Conservation (phyloP, 2,888 invertebrate species). For the Lordiphosa andalusiaca region DNA sequence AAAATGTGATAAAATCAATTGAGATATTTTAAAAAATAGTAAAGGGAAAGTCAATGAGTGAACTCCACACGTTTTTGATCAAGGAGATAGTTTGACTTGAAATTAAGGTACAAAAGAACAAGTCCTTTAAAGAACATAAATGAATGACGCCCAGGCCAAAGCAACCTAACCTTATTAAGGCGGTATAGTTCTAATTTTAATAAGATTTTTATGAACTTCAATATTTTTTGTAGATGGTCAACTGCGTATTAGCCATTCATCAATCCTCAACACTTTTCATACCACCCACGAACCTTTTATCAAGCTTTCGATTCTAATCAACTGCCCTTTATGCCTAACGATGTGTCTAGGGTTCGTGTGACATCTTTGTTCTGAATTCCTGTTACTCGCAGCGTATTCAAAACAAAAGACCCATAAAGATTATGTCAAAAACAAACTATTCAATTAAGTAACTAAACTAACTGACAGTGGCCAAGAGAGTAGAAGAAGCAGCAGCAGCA, state of each 20-base stretch:
- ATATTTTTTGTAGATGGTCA: too few species aligned
- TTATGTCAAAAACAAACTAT: conserved; percentile 75
- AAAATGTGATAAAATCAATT: too few species aligned
- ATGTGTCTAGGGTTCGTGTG: conserved; percentile 50
- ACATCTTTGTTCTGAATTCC: conserved; percentile 53
- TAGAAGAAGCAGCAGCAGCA: background rate
- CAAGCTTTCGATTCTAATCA: conserved; percentile 49
- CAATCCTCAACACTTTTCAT: conserved; percentile 25
- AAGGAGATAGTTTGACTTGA: too few species aligned
- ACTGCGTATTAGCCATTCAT: background rate
- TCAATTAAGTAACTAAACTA: conserved; percentile 75
- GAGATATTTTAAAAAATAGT: too few species aligned
- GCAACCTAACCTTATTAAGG: too few species aligned
- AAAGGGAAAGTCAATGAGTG: too few species aligned
- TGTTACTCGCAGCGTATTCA: conserved; percentile 43
- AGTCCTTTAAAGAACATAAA: too few species aligned
- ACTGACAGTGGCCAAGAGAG: conserved; percentile 62
- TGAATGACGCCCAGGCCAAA: too few species aligned
- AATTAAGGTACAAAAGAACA: too few species aligned
- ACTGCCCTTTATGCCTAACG: conserved; percentile 58
- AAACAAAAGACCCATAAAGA: conserved; percentile 75
- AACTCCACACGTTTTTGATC: too few species aligned
- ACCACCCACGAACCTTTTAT: conserved; percentile 44
- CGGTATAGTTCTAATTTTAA: too few species aligned
- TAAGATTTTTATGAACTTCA: too few species aligned